These are phyloP conservation scores for Intellagama lesueurii DNA, from an alignment of 2,797 vertebrate genomes.

Conservation along the genomic window DNA sequence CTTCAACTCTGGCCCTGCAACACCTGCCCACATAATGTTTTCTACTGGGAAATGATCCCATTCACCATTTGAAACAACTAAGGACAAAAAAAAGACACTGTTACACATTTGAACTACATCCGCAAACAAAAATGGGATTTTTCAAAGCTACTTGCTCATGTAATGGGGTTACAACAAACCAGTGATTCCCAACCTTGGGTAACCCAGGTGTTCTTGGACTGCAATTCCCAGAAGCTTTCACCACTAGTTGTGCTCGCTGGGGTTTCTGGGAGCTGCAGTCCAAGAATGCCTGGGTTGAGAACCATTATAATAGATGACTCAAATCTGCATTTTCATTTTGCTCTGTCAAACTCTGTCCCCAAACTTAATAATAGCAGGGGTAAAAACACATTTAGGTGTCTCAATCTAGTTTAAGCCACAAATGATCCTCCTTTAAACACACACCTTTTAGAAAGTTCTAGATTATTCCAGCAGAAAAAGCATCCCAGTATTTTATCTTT, in stretches of 20 bases:
- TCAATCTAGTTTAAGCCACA: constrained; percentile 10
- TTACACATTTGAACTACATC: not conserved
- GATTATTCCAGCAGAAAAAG: not conserved
- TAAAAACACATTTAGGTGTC: constrained; percentile 7
- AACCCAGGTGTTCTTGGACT: too few species aligned
- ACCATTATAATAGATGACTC: not conserved
- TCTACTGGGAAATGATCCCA: too few species aligned
- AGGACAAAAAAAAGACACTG: not conserved
- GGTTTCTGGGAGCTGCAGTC: too few species aligned
- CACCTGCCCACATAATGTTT: too few species aligned
- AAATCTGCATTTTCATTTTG: not conserved
- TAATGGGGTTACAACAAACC: not conserved
- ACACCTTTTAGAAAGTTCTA: not conserved
- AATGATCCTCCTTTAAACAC: rapidly evolving
- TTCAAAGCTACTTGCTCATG: constrained; percentile 19
- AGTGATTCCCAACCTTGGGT: too few species aligned
- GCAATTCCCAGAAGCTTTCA: too few species aligned
- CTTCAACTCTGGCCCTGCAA: too few species aligned
- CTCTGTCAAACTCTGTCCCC: not conserved
- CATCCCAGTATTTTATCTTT: rapidly evolving
- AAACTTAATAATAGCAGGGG: constrained; percentile 3
- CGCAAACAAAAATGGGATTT: not conserved
- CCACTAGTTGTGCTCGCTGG: too few species aligned
- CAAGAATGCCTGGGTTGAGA: too few species aligned
- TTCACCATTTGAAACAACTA: not conserved